Percentiles rank a stretch among this genome's conserved stretches.
Conservation (phyloP, 2,797 vertebrate genomes). For the Neostethus bicornis region DNA sequence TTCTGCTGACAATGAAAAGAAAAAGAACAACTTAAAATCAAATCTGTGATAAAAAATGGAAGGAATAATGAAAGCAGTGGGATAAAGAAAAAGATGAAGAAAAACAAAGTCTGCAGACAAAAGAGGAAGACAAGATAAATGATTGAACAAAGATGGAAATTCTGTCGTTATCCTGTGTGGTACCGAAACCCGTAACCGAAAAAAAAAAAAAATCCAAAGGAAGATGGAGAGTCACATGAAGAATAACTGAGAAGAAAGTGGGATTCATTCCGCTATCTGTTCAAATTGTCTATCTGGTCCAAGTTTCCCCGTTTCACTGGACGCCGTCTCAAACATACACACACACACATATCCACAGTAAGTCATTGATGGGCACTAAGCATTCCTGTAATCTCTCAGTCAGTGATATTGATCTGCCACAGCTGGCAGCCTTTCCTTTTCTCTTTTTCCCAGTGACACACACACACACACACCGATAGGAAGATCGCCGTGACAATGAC, state of each 20-base stretch:
- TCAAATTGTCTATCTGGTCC: constrained; percentile 49
- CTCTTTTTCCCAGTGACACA: constrained; percentile 3
- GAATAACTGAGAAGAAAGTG: constrained; percentile 41
- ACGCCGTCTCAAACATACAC: constrained; percentile 25
- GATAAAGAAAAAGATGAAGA: constrained; percentile 2
- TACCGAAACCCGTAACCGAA: too few relatives aligned
- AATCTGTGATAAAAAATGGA: neutral
- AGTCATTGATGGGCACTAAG: constrained; percentile 67
- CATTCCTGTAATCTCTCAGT: constrained; percentile 70
- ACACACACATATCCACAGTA: constrained; percentile 17
- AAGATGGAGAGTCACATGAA: constrained; percentile 12
- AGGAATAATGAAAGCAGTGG: neutral
- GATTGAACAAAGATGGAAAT: constrained; percentile 28
- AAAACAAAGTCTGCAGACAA: neutral
- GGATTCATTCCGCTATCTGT: constrained; percentile 57
- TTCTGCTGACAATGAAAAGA: neutral
- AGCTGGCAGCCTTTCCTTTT: constrained; percentile 46
- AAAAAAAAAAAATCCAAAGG: too few relatives aligned
- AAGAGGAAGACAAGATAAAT: constrained; percentile 24
- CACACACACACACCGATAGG: constrained; percentile 19
- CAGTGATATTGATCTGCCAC: constrained; percentile 66
- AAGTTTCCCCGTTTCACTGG: constrained; percentile 35
- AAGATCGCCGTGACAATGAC: constrained; percentile 48
- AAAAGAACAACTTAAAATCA: neutral
- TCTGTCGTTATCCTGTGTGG: constrained; percentile 12